Percentiles rank a stretch among this genome's conserved stretches.
These are phyloP conservation scores for Threskiornis aethiopicus DNA, from an alignment of 2,797 vertebrate species.

Conservation along the genomic window DNA sequence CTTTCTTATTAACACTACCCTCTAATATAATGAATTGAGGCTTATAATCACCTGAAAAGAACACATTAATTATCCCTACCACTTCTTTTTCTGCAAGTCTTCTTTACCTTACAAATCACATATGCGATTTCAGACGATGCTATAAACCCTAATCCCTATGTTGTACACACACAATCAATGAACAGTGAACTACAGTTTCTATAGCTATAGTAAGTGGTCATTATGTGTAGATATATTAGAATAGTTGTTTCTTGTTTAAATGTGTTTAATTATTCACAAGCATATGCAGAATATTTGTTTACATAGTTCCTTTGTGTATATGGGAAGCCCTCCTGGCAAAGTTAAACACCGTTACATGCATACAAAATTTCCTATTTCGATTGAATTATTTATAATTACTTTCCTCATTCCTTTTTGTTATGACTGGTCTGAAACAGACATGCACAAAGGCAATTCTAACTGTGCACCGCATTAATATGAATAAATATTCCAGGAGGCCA, in stretches of 20 bases:
- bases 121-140: background rate
- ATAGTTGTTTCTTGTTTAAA: conserved; percentile 31
- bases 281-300: conserved; percentile 67
- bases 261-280: conserved; percentile 61
- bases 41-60: background rate
- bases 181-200: background rate
- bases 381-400: conserved; percentile 68
- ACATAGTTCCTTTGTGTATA: conserved; percentile 33
- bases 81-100: background rate
- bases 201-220: background rate
- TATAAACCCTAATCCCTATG: background rate
- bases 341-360: conserved; percentile 30
- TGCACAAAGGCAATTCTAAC: conserved; percentile 19
- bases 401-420: conserved; percentile 48
- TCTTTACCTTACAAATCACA: background rate
- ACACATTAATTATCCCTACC: background rate
- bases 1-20: background rate
- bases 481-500: conserved; percentile 44
- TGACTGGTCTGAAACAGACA: conserved; percentile 30
- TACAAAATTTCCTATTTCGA: conserved; percentile 49
- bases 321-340: conserved; percentile 45
- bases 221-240: background rate
- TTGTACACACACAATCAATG: background rate
- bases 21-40: background rate
- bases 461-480: background rate